phyloP scores from a whole-genome alignment of 2,888 invertebrate genomes.

The Cantharis rustica region DNA sequence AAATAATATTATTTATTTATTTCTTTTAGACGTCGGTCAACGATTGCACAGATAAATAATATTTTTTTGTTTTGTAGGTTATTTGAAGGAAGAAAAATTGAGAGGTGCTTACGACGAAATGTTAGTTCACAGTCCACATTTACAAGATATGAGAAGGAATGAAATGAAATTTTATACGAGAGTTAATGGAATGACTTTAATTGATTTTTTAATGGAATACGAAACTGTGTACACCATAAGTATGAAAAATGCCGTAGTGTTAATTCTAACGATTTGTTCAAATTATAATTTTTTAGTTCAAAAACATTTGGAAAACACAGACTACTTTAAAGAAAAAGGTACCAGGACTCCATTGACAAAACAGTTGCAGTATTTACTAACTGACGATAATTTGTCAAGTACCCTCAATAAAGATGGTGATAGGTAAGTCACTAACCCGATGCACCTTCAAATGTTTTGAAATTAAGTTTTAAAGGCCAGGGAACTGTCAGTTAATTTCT shows the following conservation, averaged over 20 bases:
- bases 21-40: background rate
- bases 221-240: conserved; percentile 49
- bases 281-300: conserved; percentile 45
- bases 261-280: background rate
- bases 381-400: conserved; percentile 14
- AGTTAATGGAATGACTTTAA: conserved; percentile 47
- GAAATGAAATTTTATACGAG: conserved; percentile 42
- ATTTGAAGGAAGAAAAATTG: conserved; percentile 49
- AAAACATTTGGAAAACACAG: conserved; percentile 48
- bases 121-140: conserved; percentile 43
- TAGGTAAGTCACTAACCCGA: background rate
- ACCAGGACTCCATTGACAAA: conserved; percentile 40
- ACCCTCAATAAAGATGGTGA: conserved; percentile 6
- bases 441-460: too few relatives aligned
- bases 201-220: conserved; percentile 51
- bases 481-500: too few relatives aligned
- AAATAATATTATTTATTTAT: background rate
- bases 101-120: conserved; percentile 47
- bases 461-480: too few relatives aligned
- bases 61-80: conserved; percentile 44
- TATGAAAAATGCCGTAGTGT: conserved; percentile 31
- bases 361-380: conserved; percentile 48
- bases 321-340: conserved; percentile 43
- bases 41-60: background rate
- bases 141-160: conserved; percentile 38